These are phyloP conservation scores for Conus ventricosus DNA, from an alignment of 1,140 invertebrate species.

Conservation along the genomic window DNA sequence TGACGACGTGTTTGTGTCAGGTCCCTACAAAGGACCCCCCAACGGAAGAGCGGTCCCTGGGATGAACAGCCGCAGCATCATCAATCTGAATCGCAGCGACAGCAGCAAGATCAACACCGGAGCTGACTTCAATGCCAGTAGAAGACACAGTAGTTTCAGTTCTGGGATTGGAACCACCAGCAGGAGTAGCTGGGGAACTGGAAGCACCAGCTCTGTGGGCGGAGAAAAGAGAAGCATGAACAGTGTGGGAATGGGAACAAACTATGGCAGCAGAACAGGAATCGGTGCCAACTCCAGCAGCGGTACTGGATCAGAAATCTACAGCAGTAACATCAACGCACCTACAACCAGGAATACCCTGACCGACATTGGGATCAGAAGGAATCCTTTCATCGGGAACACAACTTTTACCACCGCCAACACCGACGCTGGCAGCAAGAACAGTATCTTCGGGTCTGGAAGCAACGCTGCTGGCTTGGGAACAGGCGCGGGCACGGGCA, in stretches of 20 bases:
- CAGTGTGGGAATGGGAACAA: background rate
- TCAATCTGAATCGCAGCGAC: background rate
- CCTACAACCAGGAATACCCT: background rate
- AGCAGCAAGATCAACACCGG: too few relatives aligned
- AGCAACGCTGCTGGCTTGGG: background rate
- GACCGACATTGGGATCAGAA: background rate
- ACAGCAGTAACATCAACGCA: background rate
- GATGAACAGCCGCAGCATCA: background rate
- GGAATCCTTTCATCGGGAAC: background rate
- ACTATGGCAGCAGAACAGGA: background rate
- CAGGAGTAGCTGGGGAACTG: background rate
- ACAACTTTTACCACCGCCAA: background rate
- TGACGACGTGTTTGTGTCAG: slow-evolving; percentile 4
- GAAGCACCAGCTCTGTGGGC: background rate
- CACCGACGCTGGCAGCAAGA: background rate
- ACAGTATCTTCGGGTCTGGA: background rate
- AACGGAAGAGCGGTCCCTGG: background rate
- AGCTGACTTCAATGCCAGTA: background rate
- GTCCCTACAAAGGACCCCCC: background rate
- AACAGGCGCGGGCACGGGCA: too few relatives aligned
- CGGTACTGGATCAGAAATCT: background rate
- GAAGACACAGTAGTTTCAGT: background rate
- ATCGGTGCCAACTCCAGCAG: background rate
- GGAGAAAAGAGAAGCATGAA: background rate
- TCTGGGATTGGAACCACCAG: background rate